Conservation (phyloP, 2,113 vertebrate genomes). For the Anhinga rufa region DNA sequence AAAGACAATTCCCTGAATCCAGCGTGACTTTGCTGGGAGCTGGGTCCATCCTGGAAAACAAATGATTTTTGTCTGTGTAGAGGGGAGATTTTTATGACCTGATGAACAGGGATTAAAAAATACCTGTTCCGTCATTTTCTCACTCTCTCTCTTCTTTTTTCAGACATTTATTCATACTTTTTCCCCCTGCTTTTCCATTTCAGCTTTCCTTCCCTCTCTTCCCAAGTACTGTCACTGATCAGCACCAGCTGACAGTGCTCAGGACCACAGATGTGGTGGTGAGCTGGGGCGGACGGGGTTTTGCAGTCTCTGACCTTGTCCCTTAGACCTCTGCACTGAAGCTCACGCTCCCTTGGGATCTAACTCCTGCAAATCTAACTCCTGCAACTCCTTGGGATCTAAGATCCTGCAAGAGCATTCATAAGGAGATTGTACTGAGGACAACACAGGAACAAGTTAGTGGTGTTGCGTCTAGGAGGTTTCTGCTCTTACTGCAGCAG, state of each 20-base stretch:
- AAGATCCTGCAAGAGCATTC: not conserved
- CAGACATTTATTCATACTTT: not conserved
- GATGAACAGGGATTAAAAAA: not conserved
- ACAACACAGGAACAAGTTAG: not conserved
- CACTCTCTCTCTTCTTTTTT: accelerated
- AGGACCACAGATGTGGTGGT: not conserved
- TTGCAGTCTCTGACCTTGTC: not conserved
- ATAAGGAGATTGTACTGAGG: not conserved
- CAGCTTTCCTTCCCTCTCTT: not conserved
- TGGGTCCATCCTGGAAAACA: not conserved
- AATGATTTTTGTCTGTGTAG: not conserved
- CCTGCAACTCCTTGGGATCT: too few relatives aligned
- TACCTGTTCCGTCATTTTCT: not conserved
- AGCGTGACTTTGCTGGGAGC: not conserved
- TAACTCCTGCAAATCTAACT: too few relatives aligned
- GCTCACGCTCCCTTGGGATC: not conserved
- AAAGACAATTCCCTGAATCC: not conserved
- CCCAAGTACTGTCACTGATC: not conserved
- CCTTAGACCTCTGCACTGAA: not conserved
- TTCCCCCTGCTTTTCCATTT: not conserved
- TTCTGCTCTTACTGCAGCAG: not conserved
- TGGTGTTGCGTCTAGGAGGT: not conserved
- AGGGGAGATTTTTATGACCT: not conserved
- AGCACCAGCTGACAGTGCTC: not conserved
- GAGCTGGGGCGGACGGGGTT: not conserved